These are phyloP conservation scores for Pissodes strobi DNA, from an alignment of 1,140 invertebrate species.

Conservation along the genomic window DNA sequence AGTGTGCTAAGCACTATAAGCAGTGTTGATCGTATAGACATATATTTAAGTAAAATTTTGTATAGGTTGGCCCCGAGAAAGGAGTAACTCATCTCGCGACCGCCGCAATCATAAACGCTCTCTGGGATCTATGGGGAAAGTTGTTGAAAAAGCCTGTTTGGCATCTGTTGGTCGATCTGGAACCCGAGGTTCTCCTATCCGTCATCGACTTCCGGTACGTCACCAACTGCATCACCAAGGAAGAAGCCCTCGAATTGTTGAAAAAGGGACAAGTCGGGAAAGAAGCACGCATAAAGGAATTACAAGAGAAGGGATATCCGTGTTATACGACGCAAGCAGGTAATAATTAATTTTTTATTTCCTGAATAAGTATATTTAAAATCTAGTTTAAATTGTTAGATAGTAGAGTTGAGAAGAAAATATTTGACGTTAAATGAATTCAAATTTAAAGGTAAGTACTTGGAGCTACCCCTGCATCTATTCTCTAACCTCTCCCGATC, in stretches of 20 bases:
- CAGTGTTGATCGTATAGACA: too few species aligned
- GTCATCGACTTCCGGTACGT: slow-evolving; percentile 86
- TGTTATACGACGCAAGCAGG: slow-evolving; percentile 80
- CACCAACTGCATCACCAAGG: slow-evolving; percentile 78
- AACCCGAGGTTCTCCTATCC: slow-evolving; percentile 79
- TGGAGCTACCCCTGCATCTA: too few species aligned
- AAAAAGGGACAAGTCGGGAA: slow-evolving; percentile 64
- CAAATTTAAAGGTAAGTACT: too few species aligned
- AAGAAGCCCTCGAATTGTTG: slow-evolving; percentile 79
- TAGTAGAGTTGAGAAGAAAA: not conserved
- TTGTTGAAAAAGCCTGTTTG: slow-evolving; percentile 84
- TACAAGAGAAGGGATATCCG: slow-evolving; percentile 70
- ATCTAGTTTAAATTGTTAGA: too few species aligned
- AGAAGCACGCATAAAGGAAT: slow-evolving; percentile 62
- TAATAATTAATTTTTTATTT: too few species aligned
- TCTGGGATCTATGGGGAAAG: slow-evolving; percentile 91
- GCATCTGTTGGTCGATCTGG: slow-evolving; percentile 81
- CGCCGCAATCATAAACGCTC: slow-evolving; percentile 85
- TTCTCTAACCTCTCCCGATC: too few species aligned
- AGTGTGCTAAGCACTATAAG: too few species aligned
- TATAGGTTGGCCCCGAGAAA: slow-evolving; percentile 87
- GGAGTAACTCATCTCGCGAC: slow-evolving; percentile 86
- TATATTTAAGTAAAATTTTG: not conserved
- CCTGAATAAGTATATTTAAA: too few species aligned
- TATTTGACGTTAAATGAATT: too few species aligned